Base-by-base conservation (phyloP, 2,113 vertebrate species). In the Passer domesticus region DNA sequence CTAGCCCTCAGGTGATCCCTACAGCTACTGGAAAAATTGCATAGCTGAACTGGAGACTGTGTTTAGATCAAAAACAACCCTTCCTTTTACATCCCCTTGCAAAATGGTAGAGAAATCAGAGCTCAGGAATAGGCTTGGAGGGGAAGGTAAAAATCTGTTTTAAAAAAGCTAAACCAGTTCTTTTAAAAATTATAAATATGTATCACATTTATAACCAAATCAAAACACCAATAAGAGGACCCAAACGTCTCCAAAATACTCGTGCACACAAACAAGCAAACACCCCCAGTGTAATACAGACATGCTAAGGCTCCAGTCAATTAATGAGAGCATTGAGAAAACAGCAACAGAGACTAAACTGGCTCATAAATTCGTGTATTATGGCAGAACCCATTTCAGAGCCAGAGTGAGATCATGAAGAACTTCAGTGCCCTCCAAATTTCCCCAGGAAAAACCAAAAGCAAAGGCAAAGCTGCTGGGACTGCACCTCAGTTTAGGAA, bases 151-250 rank as follows among this genome's bases (percentile, higher is more conserved):
- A 23, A 60, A 80, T 19, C 13, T 37, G 7, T 11, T 76, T n/a
- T 7, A 3, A 14, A 78, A 75, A 75, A 67, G 18, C 14, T 24
- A n/a, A 52, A n/a, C 1, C 3, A 59, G 6, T 25, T 47, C 11
- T 27, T 53, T 74, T 69, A 2, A 7, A 81, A 82, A 28, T 7
- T 0, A 10, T 13, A 19, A 49, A 11, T 22, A 10, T 25, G 0
- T 13, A 46, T 16, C 19, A n/a, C 11, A 20, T 9, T 2, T 1
- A 3, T 11, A 49, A 58, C 11, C 53, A 35, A 55, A 72, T 52
- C 52, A 23, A 6, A 75, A 23, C 39, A 75, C 33, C 19, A 62
- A 6, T 7, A 11, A 56, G 60, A 70, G 21, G 24, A 24, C 39
- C 8, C 35, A 84, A 49, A 1, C 21, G 39, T 22, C n/a, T 33